Evolutionary conservation across 2,888 invertebrate species (phyloP).

Genomic region (Dastarcus helophoroides): DNA sequence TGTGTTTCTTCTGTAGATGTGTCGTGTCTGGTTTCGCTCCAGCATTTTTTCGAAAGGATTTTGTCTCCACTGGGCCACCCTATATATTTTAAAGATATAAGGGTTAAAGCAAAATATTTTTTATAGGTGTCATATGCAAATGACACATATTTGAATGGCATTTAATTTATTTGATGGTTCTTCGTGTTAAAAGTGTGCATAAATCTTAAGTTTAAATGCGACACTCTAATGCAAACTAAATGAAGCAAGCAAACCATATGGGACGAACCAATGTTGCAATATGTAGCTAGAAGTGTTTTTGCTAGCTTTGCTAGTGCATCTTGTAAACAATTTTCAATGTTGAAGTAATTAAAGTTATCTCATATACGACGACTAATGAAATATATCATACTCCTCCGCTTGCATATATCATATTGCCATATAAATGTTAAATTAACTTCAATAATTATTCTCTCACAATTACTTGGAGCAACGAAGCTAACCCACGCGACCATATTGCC

Average conservation of each 20-base stretch:
- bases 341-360: slow-evolving; percentile 15
- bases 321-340: slow-evolving; percentile 12
- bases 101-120: too few relatives aligned
- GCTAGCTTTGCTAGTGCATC: too few relatives aligned
- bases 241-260: not conserved
- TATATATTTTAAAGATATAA: too few relatives aligned
- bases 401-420: slow-evolving; percentile 20
- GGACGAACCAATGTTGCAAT: slow-evolving; percentile 1
- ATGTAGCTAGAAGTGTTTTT: slow-evolving; percentile 1
- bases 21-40: too few relatives aligned
- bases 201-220: not conserved
- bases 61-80: too few relatives aligned
- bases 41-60: too few relatives aligned
- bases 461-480: slow-evolving; percentile 13
- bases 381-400: slow-evolving; percentile 23
- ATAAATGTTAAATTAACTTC: slow-evolving; percentile 24
- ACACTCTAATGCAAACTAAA: not conserved
- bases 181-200: too few relatives aligned
- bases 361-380: slow-evolving; percentile 16
- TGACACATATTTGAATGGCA: too few relatives aligned
- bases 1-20: too few relatives aligned
- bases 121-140: too few relatives aligned
- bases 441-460: slow-evolving; percentile 23
- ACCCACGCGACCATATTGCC: slow-evolving; percentile 9
- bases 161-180: too few relatives aligned